Evolutionary conservation across 2,888 invertebrate species (phyloP).

Genomic region (Tipula helvola): DNA sequence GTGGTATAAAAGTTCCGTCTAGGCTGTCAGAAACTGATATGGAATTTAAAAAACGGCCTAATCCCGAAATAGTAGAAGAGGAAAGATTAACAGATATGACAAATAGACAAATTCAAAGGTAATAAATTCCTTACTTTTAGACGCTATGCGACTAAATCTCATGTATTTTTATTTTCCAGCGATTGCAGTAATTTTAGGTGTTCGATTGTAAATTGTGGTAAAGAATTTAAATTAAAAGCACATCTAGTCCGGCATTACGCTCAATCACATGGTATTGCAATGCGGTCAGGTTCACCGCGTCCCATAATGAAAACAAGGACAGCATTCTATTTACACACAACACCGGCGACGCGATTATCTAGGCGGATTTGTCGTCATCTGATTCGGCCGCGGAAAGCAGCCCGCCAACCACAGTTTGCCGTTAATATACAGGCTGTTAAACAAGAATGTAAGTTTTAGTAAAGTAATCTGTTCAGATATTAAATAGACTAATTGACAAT

Average conservation of each 20-base stretch:
- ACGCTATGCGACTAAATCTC: neutral
- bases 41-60: conserved; percentile 35
- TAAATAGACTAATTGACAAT: neutral
- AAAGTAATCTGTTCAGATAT: neutral
- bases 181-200: conserved; percentile 50
- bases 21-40: conserved; percentile 39
- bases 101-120: conserved; percentile 32
- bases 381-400: conserved; percentile 71
- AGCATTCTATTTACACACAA: conserved; percentile 89
- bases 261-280: conserved; percentile 65
- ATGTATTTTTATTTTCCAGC: neutral
- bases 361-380: conserved; percentile 74
- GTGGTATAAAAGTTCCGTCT: conserved; percentile 77
- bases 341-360: conserved; percentile 79
- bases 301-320: conserved; percentile 96
- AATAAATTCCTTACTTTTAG: conserved; percentile 8
- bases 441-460: conserved; percentile 61
- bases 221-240: conserved; percentile 92
- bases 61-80: conserved; percentile 36
- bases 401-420: conserved; percentile 72
- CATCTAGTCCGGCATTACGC: conserved; percentile 90
- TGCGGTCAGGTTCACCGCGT: conserved; percentile 65
- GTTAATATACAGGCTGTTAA: conserved; percentile 70
- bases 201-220: conserved; percentile 81
- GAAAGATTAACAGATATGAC: conserved; percentile 37